Evolutionary conservation across 1,140 invertebrate genomes (phyloP).

Genomic region (Bombus huntii): DNA sequence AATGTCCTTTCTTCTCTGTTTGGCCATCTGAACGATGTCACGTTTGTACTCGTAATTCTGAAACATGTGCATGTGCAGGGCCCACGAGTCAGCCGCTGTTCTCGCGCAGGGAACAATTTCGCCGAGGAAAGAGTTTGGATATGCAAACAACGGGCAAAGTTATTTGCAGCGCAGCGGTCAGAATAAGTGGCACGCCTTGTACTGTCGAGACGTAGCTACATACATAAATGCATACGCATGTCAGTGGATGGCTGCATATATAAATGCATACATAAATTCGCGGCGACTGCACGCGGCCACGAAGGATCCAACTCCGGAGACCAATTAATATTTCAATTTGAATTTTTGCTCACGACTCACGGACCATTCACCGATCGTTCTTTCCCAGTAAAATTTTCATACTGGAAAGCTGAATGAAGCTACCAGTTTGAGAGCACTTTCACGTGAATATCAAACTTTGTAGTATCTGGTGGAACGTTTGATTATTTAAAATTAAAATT

Average conservation of each 20-base stretch:
- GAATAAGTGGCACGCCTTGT: slow-evolving; percentile 49
- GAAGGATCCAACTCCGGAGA: slow-evolving; percentile 18
- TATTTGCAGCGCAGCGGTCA: slow-evolving; percentile 39
- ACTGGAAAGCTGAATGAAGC: not conserved
- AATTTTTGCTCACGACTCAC: slow-evolving; percentile 65
- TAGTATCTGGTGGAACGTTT: not conserved
- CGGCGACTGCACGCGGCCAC: slow-evolving; percentile 9
- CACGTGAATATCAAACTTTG: not conserved
- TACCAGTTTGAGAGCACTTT: not conserved
- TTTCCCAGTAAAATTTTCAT: not conserved
- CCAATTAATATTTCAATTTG: slow-evolving; percentile 79
- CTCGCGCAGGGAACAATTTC: slow-evolving; percentile 26
- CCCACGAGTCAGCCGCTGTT: not conserved
- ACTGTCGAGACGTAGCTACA: slow-evolving; percentile 14
- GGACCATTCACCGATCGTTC: not conserved
- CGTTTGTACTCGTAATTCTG: slow-evolving; percentile 3
- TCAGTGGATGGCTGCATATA: slow-evolving; percentile 54
- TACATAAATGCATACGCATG: slow-evolving; percentile 54
- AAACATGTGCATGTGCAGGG: not conserved
- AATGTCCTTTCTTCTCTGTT: not conserved
- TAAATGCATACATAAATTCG: slow-evolving; percentile 54
- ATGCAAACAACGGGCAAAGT: slow-evolving; percentile 44
- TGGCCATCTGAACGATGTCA: not conserved
- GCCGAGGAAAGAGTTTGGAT: slow-evolving; percentile 37
- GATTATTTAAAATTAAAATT: not conserved